phyloP scores from a whole-genome alignment of 2,888 invertebrate genomes.

The Panzeria rudis region DNA sequence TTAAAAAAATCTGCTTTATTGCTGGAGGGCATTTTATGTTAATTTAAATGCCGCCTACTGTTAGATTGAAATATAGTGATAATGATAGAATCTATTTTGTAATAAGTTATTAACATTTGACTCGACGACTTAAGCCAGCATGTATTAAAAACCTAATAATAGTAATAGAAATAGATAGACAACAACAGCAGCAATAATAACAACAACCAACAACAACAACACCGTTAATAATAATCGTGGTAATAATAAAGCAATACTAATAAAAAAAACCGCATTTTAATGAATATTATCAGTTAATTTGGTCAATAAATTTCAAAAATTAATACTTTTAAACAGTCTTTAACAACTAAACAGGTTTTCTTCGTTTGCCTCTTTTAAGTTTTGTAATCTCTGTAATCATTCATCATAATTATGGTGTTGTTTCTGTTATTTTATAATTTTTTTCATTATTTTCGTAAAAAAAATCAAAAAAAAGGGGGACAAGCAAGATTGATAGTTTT shows the following conservation, averaged over 20 bases:
- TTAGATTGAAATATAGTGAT: constrained; percentile 64
- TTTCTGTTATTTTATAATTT: constrained; percentile 16
- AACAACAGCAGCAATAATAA: too few relatives aligned
- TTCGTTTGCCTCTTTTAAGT: constrained; percentile 48
- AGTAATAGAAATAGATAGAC: constrained; percentile 29
- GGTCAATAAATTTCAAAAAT: constrained; percentile 67
- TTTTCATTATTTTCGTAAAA: constrained; percentile 4
- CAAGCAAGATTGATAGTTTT: constrained; percentile 45
- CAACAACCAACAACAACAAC: constrained; percentile 23
- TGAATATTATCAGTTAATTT: constrained; percentile 67
- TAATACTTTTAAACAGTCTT: constrained; percentile 45
- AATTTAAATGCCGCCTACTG: constrained; percentile 72
- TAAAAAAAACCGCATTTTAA: constrained; percentile 55
- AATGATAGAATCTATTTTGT: constrained; percentile 70
- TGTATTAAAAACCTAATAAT: constrained; percentile 43
- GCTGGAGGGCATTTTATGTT: constrained; percentile 68
- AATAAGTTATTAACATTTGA: constrained; percentile 65
- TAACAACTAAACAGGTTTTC: constrained; percentile 63
- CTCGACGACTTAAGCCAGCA: constrained; percentile 33
- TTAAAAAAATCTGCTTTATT: constrained; percentile 50
- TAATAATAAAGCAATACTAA: constrained; percentile 59
- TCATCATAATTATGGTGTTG: constrained; percentile 66
- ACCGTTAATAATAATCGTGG: constrained; percentile 19
- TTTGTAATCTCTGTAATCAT: constrained; percentile 65
- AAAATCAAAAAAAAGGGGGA: constrained; percentile 24